These are phyloP conservation scores for Stratiomys singularior DNA, from an alignment of 2,888 invertebrate genomes.

Conservation along the genomic window DNA sequence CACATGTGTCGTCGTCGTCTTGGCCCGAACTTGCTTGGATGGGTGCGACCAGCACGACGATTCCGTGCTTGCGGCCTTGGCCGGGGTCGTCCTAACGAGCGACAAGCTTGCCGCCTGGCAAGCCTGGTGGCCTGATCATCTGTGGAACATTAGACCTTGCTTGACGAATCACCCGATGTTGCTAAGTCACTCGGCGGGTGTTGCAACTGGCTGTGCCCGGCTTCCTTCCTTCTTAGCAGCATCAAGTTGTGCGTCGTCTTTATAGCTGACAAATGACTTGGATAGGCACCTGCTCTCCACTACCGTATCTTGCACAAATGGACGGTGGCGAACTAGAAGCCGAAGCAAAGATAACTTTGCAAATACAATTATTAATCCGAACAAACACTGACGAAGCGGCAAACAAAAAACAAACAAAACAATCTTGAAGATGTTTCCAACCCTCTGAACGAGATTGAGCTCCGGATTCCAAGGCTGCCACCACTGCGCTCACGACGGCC, in stretches of 20 bases:
- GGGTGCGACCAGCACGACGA: background rate
- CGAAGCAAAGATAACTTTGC: too few relatives aligned
- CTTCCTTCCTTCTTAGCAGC: background rate
- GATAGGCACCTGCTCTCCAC: too few relatives aligned
- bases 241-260: background rate
- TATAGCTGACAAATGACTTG: too few relatives aligned
- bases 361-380: too few relatives aligned
- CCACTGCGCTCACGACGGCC: too few relatives aligned
- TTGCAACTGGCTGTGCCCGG: background rate
- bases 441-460: too few relatives aligned
- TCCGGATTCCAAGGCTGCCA: too few relatives aligned
- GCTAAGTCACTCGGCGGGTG: constrained; percentile 34
- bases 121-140: constrained; percentile 59
- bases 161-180: constrained; percentile 59
- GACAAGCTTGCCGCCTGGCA: background rate
- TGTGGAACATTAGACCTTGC: constrained; percentile 64
- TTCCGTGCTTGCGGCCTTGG: background rate
- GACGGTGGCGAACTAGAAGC: too few relatives aligned
- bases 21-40: background rate
- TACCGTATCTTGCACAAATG: too few relatives aligned
- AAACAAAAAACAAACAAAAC: too few relatives aligned
- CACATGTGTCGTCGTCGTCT: background rate
- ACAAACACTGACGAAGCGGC: too few relatives aligned
- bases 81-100: background rate
- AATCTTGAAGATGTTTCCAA: too few relatives aligned